Evolutionary conservation across 2,888 invertebrate genomes (phyloP).

Genomic region (Ormyrus rosae): DNA sequence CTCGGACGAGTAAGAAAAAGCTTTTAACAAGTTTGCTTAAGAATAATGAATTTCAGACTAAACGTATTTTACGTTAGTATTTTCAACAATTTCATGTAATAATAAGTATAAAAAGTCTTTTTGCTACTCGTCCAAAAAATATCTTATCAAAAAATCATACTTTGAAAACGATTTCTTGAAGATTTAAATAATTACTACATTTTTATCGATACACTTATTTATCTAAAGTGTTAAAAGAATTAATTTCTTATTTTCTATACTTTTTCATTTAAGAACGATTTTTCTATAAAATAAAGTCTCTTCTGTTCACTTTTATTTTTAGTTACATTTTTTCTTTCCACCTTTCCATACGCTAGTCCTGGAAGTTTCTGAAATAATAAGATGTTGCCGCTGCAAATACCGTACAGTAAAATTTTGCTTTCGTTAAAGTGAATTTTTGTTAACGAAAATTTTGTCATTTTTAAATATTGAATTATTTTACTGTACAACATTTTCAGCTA

Average conservation of each 20-base stretch:
- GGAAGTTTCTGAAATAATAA: slow-evolving; percentile 59
- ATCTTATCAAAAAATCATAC: no score
- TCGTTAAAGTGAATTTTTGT: neutral
- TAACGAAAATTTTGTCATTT: neutral
- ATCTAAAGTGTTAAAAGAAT: slow-evolving; percentile 18
- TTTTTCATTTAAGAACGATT: neutral
- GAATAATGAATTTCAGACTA: no score
- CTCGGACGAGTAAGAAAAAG: no score
- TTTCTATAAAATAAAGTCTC: neutral
- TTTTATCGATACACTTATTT: slow-evolving; percentile 21
- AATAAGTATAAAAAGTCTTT: no score
- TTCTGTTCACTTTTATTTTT: neutral
- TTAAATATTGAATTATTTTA: slow-evolving; percentile 9
- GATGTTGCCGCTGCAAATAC: slow-evolving; percentile 3
- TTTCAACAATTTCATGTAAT: no score
- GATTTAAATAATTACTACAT: neutral
- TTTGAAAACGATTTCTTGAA: no score
- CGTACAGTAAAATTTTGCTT: slow-evolving; percentile 26
- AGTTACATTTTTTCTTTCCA: slow-evolving; percentile 26
- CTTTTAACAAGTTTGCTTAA: no score
- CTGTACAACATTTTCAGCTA: slow-evolving; percentile 24
- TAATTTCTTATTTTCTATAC: slow-evolving; percentile 40
- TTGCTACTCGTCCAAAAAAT: no score
- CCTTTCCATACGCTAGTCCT: slow-evolving; percentile 45
- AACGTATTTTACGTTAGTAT: no score